Base-by-base conservation (phyloP, 2,113 vertebrate species). In the Tragelaphus strepsiceros region DNA sequence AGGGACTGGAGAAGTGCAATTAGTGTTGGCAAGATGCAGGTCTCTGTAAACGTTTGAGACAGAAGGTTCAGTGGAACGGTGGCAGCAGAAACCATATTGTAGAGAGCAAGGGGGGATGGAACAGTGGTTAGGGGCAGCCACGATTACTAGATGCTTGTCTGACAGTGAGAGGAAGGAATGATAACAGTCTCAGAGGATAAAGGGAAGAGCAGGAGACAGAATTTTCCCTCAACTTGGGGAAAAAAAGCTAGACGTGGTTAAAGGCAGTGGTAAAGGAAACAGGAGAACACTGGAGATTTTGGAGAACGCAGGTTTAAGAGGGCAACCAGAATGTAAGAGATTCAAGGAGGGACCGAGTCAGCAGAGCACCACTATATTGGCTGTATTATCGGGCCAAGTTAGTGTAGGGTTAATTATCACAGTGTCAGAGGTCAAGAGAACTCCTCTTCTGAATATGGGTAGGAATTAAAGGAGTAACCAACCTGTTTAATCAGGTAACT, bases 401-500 rank as follows among this genome's bases (percentile, higher is more conserved):
- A 94, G n/a, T 17, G 6, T 15, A 90, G 83, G 94, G 78, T 96
- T 86, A 89, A 89, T 39, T 26, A 30, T 35, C 24, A 67, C 56
- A 56, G 13, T 46, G 53, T 64, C 77, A 74, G n/a, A 92, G 83
- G 88, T 62, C 88, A 54, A 78, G 58, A 92, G 78, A 82, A 80
- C 62, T 96, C 80, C 49, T 95, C 67, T 92, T 87, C 74, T 49
- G 54, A 91, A 67, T 49, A 64, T 49, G 46, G 43, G 84, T 46
- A 64, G 90, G 53, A 93, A 97, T 24, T 56, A 95, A 80, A 95
- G 49, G 54, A 91, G 81, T 71, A 94, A 91, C 64, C 26, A 94
- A 93, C 71, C 97, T 88, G 94, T 91, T 64, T 56, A 95, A 94
- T 93, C 93, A 98, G 97, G 92, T 94, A 98, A 95, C 24, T 53